Percentiles rank a stretch among this genome's conserved stretches.
These are phyloP conservation scores for Pleuronectes platessa DNA, from an alignment of 2,113 vertebrate species.

Conservation along the genomic window DNA sequence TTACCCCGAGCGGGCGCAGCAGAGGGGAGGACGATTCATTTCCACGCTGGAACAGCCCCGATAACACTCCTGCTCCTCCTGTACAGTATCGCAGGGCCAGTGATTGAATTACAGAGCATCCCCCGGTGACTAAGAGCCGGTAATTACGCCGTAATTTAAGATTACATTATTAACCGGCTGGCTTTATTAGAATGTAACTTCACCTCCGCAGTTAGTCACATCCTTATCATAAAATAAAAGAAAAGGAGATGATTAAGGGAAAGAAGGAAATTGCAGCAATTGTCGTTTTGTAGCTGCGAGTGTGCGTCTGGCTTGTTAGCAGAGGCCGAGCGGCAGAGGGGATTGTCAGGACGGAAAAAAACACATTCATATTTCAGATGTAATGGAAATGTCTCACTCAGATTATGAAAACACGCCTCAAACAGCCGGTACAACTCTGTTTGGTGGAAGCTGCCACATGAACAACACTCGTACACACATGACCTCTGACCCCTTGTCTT, in stretches of 20 bases:
- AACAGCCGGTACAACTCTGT: background rate
- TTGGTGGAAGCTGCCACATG: no score
- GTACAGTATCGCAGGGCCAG: conserved; percentile 78
- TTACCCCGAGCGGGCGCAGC: conserved; percentile 67
- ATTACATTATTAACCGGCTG: conserved; percentile 83
- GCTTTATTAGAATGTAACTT: conserved; percentile 86
- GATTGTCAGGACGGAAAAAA: background rate
- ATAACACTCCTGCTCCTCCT: conserved; percentile 63
- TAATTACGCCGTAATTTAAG: conserved; percentile 85
- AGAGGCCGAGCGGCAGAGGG: conserved; percentile 10
- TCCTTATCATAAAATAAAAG: conserved; percentile 87
- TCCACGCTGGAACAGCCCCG: conserved; percentile 72
- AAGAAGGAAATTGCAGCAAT: conserved; percentile 71
- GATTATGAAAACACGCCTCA: background rate
- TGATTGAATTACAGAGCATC: conserved; percentile 84
- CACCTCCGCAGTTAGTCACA: conserved; percentile 86
- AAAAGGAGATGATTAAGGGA: conserved; percentile 70
- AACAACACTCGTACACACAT: background rate
- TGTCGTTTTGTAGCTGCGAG: conserved; percentile 69
- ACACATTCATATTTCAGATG: background rate
- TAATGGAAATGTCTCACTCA: background rate
- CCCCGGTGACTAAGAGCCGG: conserved; percentile 78
- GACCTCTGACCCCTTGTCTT: background rate
- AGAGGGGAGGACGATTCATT: conserved; percentile 71
- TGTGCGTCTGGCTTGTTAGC: conserved; percentile 17